Evolutionary conservation across 2,888 invertebrate species (phyloP).

Genomic region (Diogma glabrata): DNA sequence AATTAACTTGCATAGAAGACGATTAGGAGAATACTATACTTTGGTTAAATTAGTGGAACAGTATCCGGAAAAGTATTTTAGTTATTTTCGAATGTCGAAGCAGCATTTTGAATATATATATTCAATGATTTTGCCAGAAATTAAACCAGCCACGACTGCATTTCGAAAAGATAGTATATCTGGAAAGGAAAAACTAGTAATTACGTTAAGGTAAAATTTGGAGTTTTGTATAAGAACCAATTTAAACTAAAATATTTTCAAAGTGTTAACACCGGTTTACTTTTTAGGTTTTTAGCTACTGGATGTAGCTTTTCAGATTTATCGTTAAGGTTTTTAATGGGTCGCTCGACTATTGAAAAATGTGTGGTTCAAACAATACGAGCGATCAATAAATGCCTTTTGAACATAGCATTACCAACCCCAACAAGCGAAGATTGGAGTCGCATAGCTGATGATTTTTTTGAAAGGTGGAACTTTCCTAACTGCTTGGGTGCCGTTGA

Average conservation of each 20-base stretch:
- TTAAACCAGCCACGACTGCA: not conserved
- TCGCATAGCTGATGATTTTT: not conserved
- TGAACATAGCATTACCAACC: not conserved
- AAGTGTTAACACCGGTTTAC: not conserved
- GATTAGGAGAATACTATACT: not conserved
- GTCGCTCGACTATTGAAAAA: not conserved
- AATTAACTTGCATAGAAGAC: too few relatives aligned
- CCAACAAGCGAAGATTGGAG: not conserved
- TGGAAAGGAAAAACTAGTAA: not conserved
- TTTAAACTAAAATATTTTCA: not conserved
- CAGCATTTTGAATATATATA: not conserved
- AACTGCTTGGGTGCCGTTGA: conserved; percentile 1
- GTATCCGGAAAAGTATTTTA: not conserved
- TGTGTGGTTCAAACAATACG: not conserved
- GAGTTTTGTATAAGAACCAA: not conserved
- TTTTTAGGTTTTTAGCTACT: not conserved
- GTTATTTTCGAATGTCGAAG: not conserved
- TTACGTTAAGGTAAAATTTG: not conserved
- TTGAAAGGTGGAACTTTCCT: not conserved
- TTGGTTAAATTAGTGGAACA: not conserved
- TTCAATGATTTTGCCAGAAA: not conserved
- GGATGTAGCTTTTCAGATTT: not conserved
- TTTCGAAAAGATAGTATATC: not conserved
- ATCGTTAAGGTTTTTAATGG: not conserved
- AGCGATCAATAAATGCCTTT: not conserved